Evolutionary conservation across 2,888 invertebrate genomes (phyloP).

Genomic region (Hermodice carunculata): DNA sequence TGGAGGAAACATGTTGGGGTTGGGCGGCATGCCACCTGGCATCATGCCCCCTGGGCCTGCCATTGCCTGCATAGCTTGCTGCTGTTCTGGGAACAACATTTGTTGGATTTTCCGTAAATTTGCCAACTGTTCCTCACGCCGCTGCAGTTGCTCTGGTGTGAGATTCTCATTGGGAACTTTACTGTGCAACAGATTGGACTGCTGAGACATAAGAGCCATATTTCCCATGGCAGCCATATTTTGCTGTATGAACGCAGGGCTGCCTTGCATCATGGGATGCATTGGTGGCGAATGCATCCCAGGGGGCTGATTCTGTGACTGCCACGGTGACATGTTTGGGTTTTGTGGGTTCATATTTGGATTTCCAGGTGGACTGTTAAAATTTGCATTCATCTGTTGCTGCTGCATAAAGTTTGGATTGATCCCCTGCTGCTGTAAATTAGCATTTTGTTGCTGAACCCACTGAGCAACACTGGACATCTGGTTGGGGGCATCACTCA

Average conservation of each 20-base stretch:
- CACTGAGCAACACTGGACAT: slow-evolving; percentile 60
- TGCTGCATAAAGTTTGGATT: background rate
- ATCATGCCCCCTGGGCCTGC: slow-evolving; percentile 1
- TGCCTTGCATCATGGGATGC: slow-evolving; percentile 11
- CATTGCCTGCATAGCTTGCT: background rate
- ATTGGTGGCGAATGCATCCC: background rate
- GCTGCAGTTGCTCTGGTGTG: slow-evolving; percentile 94
- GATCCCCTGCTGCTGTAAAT: slow-evolving; percentile 50
- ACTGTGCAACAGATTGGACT: slow-evolving; percentile 57
- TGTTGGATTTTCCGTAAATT: slow-evolving; percentile 93
- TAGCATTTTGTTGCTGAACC: slow-evolving; percentile 66
- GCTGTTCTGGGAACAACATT: slow-evolving; percentile 85
- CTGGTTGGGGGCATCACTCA: slow-evolving; percentile 46
- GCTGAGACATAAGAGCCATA: no score
- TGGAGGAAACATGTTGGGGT: slow-evolving; percentile 19
- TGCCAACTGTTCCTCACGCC: slow-evolving; percentile 92
- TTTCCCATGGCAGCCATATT: slow-evolving; percentile 3
- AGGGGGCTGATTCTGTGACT: background rate
- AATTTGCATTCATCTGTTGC: no score
- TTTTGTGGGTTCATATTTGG: background rate
- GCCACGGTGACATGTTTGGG: background rate
- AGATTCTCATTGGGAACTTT: slow-evolving; percentile 81
- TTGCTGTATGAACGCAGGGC: background rate
- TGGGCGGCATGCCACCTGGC: slow-evolving; percentile 10
- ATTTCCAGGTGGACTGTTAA: slow-evolving; percentile 9